phyloP scores from a whole-genome alignment of 2,797 vertebrate genomes.

The Pseudochaenichthys georgianus region DNA sequence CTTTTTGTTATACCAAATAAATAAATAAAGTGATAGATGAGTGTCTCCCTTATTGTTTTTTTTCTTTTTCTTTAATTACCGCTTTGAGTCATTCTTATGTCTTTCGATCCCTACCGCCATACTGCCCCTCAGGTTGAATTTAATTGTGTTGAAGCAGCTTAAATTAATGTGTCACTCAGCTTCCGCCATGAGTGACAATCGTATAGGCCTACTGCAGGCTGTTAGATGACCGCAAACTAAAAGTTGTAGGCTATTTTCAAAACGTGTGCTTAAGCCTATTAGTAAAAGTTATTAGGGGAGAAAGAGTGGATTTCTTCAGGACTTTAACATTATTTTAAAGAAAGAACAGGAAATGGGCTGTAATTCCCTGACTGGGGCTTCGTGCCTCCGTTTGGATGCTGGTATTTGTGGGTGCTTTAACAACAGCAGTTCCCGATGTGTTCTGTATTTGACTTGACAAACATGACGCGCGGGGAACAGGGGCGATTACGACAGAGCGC shows the following conservation, averaged over 20 bases:
- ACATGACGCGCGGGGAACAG: conserved; percentile 71
- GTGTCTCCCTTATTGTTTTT: neutral
- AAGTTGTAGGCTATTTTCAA: conserved; percentile 6
- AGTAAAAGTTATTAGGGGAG: neutral
- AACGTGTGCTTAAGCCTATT: neutral
- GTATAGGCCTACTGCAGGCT: neutral
- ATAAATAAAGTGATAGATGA: conserved; percentile 11
- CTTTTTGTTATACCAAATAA: neutral
- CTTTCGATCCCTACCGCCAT: conserved; percentile 5
- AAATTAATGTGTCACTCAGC: conserved; percentile 51
- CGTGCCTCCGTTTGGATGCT: conserved; percentile 27
- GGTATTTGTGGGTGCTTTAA: conserved; percentile 43
- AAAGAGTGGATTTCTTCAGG: neutral
- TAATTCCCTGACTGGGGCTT: neutral
- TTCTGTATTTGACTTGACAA: conserved; percentile 77
- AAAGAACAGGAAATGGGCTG: neutral
- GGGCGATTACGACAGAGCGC: conserved; percentile 70
- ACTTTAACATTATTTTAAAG: conserved; percentile 11
- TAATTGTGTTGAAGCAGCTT: conserved; percentile 46
- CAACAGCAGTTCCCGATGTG: conserved; percentile 59
- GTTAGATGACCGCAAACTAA: conserved; percentile 25
- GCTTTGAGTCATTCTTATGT: conserved; percentile 51
- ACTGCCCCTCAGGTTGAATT: conserved; percentile 40
- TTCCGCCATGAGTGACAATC: conserved; percentile 14
- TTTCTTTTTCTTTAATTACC: conserved; percentile 35